Base-by-base conservation (phyloP, 2,888 invertebrate genomes). In the Aelia acuminata region DNA sequence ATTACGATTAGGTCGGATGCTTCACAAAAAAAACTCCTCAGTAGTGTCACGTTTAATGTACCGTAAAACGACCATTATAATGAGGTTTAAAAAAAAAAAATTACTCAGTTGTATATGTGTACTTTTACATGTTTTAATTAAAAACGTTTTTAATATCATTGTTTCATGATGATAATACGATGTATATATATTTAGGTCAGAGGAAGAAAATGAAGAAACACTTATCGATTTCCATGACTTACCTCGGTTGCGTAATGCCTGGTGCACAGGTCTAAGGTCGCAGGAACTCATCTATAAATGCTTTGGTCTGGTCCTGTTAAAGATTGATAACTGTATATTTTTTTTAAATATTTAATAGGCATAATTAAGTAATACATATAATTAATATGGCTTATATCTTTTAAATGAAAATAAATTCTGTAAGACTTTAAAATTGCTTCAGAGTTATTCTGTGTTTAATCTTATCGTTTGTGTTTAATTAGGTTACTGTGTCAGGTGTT, bases 161-260 rank as follows among this genome's bases (percentile, higher is more conserved):
- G 13, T 26, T 57, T 57, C 26, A 10, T 4, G 26, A 15, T 57
- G 0, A n/a, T n/a, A n/a, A n/a, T 8, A n/a, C 57, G 57, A 26
- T 18, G 53, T 53, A n/a, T 7, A 57, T 18, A 15, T 63, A 18
- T 35, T 2, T 63, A 31, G 63, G 18, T 18, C 18, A 63, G 63
- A 63, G 63, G 63, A 63, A 63, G 31, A 26, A 35, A 63, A 26
- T 53, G 13, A 26, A 31, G 31, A 63, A 70, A 70, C 35, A 57
- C 26, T 53, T 53, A 70, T 35, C 63, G 31, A 70, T 70, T 70
- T 70, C 63, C 63, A 35, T 70, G 63, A 70, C 63, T 70, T 70
- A 70, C 63, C 63, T 70, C 8, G 31, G 63, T 70, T 70, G 5
- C 35, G 35, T 35, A 70, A 70, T 70, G 22, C 18, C 63, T n/a